phyloP scores from a whole-genome alignment of 2,888 invertebrate species.

The Hybos culiciformis region DNA sequence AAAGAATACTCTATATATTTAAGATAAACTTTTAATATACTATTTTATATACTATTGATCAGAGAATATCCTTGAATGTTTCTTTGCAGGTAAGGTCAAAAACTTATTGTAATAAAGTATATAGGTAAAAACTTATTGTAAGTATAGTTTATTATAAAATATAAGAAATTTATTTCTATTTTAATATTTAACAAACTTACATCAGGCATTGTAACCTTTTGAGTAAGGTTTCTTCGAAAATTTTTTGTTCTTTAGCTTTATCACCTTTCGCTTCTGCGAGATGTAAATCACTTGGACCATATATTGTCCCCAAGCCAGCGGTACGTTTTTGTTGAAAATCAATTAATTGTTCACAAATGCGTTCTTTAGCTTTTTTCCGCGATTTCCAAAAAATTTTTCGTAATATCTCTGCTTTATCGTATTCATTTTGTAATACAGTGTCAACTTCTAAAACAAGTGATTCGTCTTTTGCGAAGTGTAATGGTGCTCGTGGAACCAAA shows the following conservation, averaged over 20 bases:
- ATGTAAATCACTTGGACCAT: constrained; percentile 71
- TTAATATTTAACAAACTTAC: constrained; percentile 35
- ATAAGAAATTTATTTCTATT: neutral
- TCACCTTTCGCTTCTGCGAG: constrained; percentile 69
- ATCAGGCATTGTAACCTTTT: constrained; percentile 56
- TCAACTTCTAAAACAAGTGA: constrained; percentile 82
- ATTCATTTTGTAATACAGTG: constrained; percentile 66
- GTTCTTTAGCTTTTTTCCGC: constrained; percentile 45
- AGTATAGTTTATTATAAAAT: neutral
- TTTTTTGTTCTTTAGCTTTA: constrained; percentile 57
- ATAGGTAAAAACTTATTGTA: neutral
- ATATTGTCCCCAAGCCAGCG: constrained; percentile 78
- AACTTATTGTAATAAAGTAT: neutral
- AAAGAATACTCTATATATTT: too few species aligned
- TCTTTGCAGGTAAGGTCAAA: neutral
- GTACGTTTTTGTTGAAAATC: constrained; percentile 68
- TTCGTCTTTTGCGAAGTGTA: constrained; percentile 43
- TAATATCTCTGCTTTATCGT: constrained; percentile 79
- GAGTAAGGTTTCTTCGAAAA: constrained; percentile 58
- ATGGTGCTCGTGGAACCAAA: constrained; percentile 66
- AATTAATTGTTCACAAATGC: constrained; percentile 32
- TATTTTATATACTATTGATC: too few species aligned
- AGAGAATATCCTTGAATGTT: too few species aligned
- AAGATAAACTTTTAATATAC: too few species aligned
- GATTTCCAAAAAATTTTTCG: constrained; percentile 84